A percentile compares a stretch with the other conserved stretches of the same genome.
These are phyloP conservation scores for Notarius lentiginosus DNA, from an alignment of 2,113 vertebrate genomes.

Conservation along the genomic window DNA sequence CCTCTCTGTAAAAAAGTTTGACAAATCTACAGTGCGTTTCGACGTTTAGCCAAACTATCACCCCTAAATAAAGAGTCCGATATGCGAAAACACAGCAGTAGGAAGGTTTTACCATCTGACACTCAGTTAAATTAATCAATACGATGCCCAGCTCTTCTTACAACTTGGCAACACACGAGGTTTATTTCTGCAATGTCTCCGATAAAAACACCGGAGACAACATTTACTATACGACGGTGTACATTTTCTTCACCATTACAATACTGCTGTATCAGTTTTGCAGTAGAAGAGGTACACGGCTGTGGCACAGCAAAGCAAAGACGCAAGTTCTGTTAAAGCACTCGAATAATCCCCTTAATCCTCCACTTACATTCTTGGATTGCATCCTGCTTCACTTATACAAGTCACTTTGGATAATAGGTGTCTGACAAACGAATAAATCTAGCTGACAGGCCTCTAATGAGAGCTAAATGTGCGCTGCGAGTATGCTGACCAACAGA, in stretches of 20 bases:
- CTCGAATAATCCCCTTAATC: neutral
- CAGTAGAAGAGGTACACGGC: neutral
- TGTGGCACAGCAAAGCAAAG: neutral
- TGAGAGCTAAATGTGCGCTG: neutral
- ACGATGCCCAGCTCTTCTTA: neutral
- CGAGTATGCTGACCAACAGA: neutral
- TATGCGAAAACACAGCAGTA: neutral
- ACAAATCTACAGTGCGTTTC: neutral
- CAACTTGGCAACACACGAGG: neutral
- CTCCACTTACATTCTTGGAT: neutral
- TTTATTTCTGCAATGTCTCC: neutral
- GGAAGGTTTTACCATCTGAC: constrained; percentile 19
- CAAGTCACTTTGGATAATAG: neutral
- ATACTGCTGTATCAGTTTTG: neutral
- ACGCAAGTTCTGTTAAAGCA: neutral
- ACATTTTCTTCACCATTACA: neutral
- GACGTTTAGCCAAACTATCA: neutral
- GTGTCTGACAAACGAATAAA: neutral
- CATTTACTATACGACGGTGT: neutral
- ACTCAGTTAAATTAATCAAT: constrained; percentile 39
- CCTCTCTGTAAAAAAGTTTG: neutral
- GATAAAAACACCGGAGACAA: neutral
- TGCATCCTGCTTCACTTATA: neutral
- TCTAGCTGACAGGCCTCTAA: neutral
- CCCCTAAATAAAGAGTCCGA: neutral